Evolutionary conservation across 2,888 invertebrate genomes (phyloP), one percentile per base, ranked within the genome.

Genomic region (Pseudococcus viburni): DNA sequence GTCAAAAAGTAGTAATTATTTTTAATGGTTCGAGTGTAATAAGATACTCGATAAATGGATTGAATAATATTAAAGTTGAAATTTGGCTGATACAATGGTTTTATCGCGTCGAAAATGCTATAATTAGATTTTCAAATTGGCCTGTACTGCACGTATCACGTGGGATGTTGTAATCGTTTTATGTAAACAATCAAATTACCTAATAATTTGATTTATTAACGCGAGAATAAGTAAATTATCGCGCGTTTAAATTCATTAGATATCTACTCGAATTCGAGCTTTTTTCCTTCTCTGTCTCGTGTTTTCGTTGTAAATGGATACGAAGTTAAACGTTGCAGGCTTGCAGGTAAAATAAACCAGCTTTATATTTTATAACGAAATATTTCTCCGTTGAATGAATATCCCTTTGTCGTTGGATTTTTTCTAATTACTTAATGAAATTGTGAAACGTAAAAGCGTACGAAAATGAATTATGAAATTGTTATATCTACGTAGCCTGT

Each of bases 141-240:
- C 2, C 55, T 55, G 42, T 42, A 55, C 55, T 55, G 42, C 9
- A 55, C n/a, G n/a, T 55, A n/a, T 55, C 6, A 55, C 17, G 55
- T 6, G 55, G 55, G 55, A 55, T 55, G 55, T 55, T n/a, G 7
- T 55, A 55, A 55, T 55, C 55, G n/a, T 55, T 55, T 55, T 55
- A 55, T 55, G 55, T 55, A 55, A 55, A 55, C 55, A 55, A 55
- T 55, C 55, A 55, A 55, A 55, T 55, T 55, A 55, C n/a, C 1
- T 42, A 42, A 42, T 42, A 55, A 55, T 55, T 55, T n/a, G n/a
- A 55, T n/a, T 55, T n/a, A 55, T 55, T 55, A 55, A 17, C 17
- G 15, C 48, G 12, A 12, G 55, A 55, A 55, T 55, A 55, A 55
- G 55, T 55, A 6, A n/a, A n/a, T 55, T 55, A 55, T 55, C 55